Percentiles rank a stretch among this genome's conserved stretches.
These are phyloP conservation scores for Steromphala cineraria DNA, from an alignment of 2,888 invertebrate genomes.

Conservation along the genomic window DNA sequence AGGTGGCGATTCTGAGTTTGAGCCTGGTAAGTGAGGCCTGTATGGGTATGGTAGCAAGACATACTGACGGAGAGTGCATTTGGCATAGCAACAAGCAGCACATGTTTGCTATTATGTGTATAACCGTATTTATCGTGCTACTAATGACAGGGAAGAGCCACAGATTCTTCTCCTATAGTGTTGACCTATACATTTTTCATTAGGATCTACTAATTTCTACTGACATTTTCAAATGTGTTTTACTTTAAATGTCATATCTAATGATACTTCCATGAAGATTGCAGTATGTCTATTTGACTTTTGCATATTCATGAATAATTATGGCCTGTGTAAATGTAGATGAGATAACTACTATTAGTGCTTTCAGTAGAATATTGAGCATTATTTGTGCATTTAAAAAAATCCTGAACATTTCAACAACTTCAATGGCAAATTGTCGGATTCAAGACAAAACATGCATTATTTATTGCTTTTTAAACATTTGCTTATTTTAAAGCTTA, in stretches of 20 bases:
- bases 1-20: background rate
- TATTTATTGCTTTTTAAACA: too few species aligned
- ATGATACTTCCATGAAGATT: background rate
- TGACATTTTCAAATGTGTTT: background rate
- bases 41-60: background rate
- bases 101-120: background rate
- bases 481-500: too few species aligned
- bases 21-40: background rate
- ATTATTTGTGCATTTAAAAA: too few species aligned
- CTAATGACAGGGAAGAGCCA: background rate
- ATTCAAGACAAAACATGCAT: too few species aligned
- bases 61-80: background rate
- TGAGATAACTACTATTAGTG: background rate
- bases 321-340: background rate
- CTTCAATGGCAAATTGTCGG: too few species aligned
- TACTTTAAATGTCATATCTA: background rate
- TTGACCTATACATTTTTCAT: background rate
- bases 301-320: background rate
- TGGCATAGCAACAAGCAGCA: background rate
- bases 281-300: background rate
- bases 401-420: too few species aligned
- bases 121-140: background rate
- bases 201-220: background rate
- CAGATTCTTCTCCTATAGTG: background rate
- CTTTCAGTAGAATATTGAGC: background rate